Evolutionary conservation across 2,888 invertebrate species (phyloP), one percentile per base, ranked within the genome.

Genomic region (Mylabris sibirica): DNA sequence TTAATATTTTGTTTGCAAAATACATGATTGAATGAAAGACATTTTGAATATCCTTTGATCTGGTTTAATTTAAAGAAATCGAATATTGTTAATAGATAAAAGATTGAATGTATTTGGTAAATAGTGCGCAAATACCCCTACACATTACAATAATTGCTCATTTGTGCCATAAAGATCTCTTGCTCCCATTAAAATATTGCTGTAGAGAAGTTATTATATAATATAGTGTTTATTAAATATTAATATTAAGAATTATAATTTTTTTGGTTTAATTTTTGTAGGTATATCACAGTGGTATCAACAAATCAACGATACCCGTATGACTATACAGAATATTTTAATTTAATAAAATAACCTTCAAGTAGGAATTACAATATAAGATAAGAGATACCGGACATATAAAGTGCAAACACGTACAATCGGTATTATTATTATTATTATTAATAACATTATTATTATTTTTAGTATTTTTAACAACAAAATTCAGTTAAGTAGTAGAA

Each of bases 151-250:
- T 76, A 77, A 77, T 79, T 79, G 77, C 77, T 79, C 76, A 69
- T 77, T 79, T 79, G 79, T 79, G 78, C 78, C 76, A 71, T 30
- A 75, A 75, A 77, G 68, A 74, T 72, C 69, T 72, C 72, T 78
- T 79, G 79, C 77, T 79, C 79, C 79, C 79, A 74, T 71, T 74
- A 75, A 73, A 71, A 77, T 79, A 79, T 79, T 79, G 79, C 79
- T 79, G 74, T 79, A 78, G 69, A 74, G 65, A 74, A 75, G 74
- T 74, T 72, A 75, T 71, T 72, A 73, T 74, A 75, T 71, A 73
- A 73, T 74, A 14, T 57, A 24, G 59, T 62, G 26, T 64, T 57
- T 63, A 20, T 44, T 44, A 63, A 69, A 66, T 67, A 64, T 67
- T 72, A 72, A 69, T 64, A n/a, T n/a, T n/a, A n/a, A n/a, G n/a